Evolutionary conservation across 2,797 vertebrate species (phyloP).

Genomic region (Bovichtus diacanthus): DNA sequence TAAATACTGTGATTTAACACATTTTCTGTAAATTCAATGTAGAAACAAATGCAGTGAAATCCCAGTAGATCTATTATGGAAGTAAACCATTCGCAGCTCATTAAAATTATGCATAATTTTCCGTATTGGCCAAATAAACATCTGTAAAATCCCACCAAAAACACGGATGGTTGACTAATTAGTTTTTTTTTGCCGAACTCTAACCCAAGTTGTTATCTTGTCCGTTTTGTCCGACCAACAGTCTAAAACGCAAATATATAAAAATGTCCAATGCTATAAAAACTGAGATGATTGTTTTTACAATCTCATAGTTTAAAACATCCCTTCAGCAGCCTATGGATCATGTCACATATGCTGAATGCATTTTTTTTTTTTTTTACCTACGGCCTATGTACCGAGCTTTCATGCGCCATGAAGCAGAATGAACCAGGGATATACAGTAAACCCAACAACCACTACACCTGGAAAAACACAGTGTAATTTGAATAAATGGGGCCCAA

Average conservation of each 20-base stretch:
- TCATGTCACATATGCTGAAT: neutral
- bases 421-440: neutral
- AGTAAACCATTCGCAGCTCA: neutral
- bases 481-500: slow-evolving; percentile 22
- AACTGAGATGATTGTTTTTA: no score
- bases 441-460: slow-evolving; percentile 5
- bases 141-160: neutral
- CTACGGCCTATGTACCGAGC: neutral
- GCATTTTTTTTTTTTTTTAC: neutral
- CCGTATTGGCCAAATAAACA: neutral
- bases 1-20: no score
- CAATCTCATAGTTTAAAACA: no score
- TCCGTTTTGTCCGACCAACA: neutral
- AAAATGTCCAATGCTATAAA: neutral
- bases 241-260: neutral
- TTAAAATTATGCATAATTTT: neutral
- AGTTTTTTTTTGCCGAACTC: neutral
- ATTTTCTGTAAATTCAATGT: neutral
- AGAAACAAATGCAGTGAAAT: neutral
- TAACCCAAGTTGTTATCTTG: neutral
- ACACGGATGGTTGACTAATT: neutral
- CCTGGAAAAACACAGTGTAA: neutral
- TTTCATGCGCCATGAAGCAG: neutral
- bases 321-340: neutral
- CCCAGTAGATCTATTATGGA: neutral